phyloP scores from a whole-genome alignment of 2,797 vertebrate species.

The Pseudocheirus occidentalis region DNA sequence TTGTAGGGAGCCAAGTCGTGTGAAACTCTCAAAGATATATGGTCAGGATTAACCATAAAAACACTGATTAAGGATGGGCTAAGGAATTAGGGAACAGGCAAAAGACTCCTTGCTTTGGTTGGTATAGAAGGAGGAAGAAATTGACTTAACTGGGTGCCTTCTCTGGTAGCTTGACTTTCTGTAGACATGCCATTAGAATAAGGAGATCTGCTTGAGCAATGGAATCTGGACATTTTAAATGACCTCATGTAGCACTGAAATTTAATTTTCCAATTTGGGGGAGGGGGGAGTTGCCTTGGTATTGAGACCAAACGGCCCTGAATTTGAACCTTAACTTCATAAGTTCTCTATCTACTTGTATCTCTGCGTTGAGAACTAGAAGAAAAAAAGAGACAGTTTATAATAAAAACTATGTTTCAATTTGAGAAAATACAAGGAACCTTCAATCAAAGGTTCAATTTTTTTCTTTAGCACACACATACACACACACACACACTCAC shows the following conservation, averaged over 20 bases:
- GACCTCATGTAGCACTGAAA: neutral
- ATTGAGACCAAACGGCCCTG: constrained; percentile 21
- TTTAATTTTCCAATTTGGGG: neutral
- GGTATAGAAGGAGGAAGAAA: constrained; percentile 67
- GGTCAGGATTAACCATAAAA: constrained; percentile 80
- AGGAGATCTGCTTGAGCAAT: constrained; percentile 42
- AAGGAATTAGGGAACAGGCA: constrained; percentile 74
- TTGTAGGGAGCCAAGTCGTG: constrained; percentile 79
- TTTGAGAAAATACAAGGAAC: constrained; percentile 52
- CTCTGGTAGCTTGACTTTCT: constrained; percentile 46
- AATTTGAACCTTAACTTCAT: constrained; percentile 22
- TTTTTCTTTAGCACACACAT: constrained; percentile 44
- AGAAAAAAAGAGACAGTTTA: constrained; percentile 11
- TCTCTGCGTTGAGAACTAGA: constrained; percentile 54
- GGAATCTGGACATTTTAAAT: constrained; percentile 16
- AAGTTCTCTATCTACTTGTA: constrained; percentile 3
- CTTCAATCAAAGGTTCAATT: constrained; percentile 58
- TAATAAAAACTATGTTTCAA: constrained; percentile 40
- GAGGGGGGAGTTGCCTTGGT: neutral
- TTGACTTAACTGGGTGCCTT: constrained; percentile 49
- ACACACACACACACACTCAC: neutral
- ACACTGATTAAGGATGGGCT: constrained; percentile 82
- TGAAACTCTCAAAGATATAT: constrained; percentile 80
- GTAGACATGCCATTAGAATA: constrained; percentile 58
- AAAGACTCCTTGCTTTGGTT: constrained; percentile 57